These are phyloP conservation scores for Coenobita brevimanus DNA, from an alignment of 1,140 invertebrate species.

Conservation along the genomic window DNA sequence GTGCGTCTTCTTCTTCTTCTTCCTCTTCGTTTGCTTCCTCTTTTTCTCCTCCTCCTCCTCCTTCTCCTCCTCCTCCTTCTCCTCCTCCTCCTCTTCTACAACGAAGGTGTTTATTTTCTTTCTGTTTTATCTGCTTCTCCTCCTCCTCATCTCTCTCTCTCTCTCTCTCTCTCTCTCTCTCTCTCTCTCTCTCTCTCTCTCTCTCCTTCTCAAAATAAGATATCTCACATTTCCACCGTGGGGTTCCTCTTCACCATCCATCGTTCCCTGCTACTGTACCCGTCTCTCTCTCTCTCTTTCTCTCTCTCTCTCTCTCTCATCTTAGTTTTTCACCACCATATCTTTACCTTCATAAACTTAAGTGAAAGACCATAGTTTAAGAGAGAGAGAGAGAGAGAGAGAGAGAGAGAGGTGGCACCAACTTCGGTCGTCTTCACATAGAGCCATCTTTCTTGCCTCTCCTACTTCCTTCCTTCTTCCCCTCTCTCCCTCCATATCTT, in stretches of 20 bases:
- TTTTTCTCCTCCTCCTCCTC: neutral
- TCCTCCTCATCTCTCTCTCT: neutral
- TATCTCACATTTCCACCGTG: neutral
- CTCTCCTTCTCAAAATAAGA: neutral
- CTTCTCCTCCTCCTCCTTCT: neutral
- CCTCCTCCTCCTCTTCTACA: too few species aligned
- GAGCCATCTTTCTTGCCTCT: neutral
- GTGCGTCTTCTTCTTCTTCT: neutral
- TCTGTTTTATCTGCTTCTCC: neutral
- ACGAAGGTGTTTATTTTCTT: neutral
- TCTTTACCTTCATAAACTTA: too few species aligned
- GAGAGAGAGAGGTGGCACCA: too few species aligned
- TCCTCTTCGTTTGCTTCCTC: neutral
- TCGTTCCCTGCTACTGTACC: slow-evolving; percentile 4
- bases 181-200: neutral
- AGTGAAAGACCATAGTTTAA: too few species aligned
- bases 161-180: neutral
- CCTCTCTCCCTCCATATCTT: neutral
- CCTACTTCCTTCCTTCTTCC: neutral
- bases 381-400: too few species aligned
- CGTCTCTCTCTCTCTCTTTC: slow-evolving; percentile 26
- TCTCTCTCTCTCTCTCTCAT: neutral
- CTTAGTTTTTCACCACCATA: too few species aligned
- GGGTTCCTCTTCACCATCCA: neutral
- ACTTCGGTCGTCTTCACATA: neutral